Base-by-base conservation (phyloP, 2,888 invertebrate species). In the Hypsopygia costalis region DNA sequence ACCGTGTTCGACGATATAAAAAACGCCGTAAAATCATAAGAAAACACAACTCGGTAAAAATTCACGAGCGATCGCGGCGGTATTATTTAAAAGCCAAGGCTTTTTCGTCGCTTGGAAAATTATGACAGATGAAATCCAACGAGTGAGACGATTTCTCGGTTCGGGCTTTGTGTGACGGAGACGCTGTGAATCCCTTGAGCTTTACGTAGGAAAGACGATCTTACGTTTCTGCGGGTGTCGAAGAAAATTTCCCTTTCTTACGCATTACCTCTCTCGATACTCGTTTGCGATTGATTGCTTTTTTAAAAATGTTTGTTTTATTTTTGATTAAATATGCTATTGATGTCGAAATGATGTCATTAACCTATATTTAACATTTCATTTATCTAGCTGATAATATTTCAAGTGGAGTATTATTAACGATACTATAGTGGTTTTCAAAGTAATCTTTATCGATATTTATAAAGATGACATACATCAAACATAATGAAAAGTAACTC, bases 91-190 rank as follows among this genome's bases (percentile, higher is more conserved):
- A 68, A 65, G 56, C 51, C 52, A 57, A 55, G 55, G 68, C 56
- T 63, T 61, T 69, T 55, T 58, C 56, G 52, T 61, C 55, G 54
- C 46, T 37, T 36, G 51, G 51, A 53, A 75, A 76, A 78, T 79
- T 80, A 81, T 81, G 79, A 82, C 78, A 73, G 73, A 73, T 76
- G 75, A 75, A 78, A 73, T 74, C 69, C 76, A 54, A 55, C 58
- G 57, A 69, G 69, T 56, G 67, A 35, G 55, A 69, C 71, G 75
- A 81, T 80, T 76, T 75, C 53, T 66, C 69, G 73, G 69, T 61
- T 61, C 55, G 60, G 66, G 73, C 68, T 76, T 69, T 72, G 61
- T 67, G 67, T 69, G 69, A 69, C 58, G 64, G 57, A 57, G 64
- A 60, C 58, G 58, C 45, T 39, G 43, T 35, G 69, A 72, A 78